Evolutionary conservation across 2,113 vertebrate species (phyloP).

Genomic region (Corythornis vintsioides): DNA sequence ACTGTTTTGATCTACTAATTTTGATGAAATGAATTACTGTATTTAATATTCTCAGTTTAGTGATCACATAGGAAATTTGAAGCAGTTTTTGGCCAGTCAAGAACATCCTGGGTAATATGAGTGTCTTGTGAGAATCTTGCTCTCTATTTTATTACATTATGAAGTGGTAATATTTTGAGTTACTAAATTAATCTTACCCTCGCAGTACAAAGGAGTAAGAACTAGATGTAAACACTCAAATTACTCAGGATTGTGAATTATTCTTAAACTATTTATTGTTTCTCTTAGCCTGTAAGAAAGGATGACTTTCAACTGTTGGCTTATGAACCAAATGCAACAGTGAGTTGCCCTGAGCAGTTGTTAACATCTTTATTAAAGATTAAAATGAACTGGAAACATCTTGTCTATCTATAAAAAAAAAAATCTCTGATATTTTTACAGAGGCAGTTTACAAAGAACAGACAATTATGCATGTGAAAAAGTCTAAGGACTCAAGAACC

Average conservation of each 20-base stretch:
- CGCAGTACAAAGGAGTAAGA: not conserved
- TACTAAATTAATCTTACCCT: not conserved
- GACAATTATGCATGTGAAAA: not conserved
- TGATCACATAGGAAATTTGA: not conserved
- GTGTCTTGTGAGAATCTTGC: not conserved
- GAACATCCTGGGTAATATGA: not conserved
- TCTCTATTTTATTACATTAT: not conserved
- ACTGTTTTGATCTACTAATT: not conserved
- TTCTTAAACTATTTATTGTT: not conserved
- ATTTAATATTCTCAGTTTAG: not conserved
- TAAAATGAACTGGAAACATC: not conserved
- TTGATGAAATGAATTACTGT: not conserved
- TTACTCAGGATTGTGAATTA: not conserved
- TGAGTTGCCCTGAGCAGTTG: not conserved
- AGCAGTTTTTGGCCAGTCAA: not conserved
- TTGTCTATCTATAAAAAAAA: not conserved
- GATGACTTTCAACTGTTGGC: not conserved
- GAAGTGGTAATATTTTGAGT: not conserved
- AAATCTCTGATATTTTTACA: not conserved
- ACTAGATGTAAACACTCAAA: not conserved
- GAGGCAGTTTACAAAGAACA: not conserved
- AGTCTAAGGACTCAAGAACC: not conserved
- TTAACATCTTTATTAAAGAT: not conserved
- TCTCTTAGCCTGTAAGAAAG: not conserved
- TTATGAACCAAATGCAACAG: not conserved